Percentiles rank a stretch among this genome's conserved stretches.
Evolutionary conservation across 2,113 vertebrate species (phyloP).

Genomic region (Dasyprocta punctata): DNA sequence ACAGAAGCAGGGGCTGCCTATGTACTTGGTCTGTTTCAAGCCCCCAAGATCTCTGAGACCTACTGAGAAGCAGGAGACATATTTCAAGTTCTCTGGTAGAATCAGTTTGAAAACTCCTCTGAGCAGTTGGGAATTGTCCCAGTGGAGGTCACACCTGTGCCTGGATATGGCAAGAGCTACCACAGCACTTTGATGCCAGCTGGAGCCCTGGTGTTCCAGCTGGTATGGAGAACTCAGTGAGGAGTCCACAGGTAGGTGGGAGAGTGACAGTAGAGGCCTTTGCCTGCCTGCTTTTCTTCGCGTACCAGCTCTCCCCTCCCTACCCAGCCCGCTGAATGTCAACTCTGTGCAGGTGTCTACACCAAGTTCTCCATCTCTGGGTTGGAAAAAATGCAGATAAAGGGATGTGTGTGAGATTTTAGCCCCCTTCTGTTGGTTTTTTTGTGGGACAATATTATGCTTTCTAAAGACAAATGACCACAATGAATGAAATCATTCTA

Average conservation of each 20-base stretch:
- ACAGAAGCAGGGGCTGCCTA: not conserved
- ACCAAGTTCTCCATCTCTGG: not conserved
- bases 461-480: conserved; percentile 53
- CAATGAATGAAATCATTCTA: not conserved
- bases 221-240: conserved; percentile 39
- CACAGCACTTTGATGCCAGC: conserved; percentile 64
- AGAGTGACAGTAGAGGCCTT: not conserved
- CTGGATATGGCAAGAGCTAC: conserved; percentile 19
- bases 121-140: conserved; percentile 43
- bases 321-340: not conserved
- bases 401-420: not conserved
- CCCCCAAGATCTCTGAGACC: not conserved
- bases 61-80: conserved; percentile 18
- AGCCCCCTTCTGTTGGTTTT: not conserved
- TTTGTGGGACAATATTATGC: not conserved
- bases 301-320: not conserved
- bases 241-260: conserved; percentile 55
- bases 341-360: not conserved
- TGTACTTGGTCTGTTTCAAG: not conserved
- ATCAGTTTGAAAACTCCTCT: conserved; percentile 59
- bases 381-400: not conserved
- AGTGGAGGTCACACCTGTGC: conserved; percentile 69
- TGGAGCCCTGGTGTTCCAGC: conserved; percentile 65
- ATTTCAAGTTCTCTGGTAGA: conserved; percentile 41
- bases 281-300: not conserved